Evolutionary conservation across 1,140 invertebrate genomes (phyloP), one percentile per base, ranked within the genome.

Genomic region (Harpegnathos saltator): DNA sequence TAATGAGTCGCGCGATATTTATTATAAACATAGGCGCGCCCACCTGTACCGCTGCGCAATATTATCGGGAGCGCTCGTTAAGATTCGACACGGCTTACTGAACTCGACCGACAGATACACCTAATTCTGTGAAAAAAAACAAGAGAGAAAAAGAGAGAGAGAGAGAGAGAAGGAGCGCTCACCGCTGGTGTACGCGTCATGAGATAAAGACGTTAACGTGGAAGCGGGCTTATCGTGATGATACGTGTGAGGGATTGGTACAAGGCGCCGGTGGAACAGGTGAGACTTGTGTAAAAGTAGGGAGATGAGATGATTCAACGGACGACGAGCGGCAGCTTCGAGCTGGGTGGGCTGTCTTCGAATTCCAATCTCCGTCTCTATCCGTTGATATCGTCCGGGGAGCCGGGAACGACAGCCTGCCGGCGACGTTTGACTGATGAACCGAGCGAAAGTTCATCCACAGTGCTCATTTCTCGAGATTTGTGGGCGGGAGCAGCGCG

Each of bases 171-270:
- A 9, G 3, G 38, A 44, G 38, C 11, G 11, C 11, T 44, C 11
- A 63, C n/a, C 1, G 19, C 26, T 66, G 44, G 52, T 77, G 44
- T 65, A 77, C 54, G n/a, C n/a, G 44, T 66, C 19, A 14, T 17
- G 66, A 77, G 66, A 77, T 77, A 22, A 77, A 54, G 26, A 77
- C 66, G 62, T 66, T 77, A 77, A 77, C 66, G 52, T 14, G 1
- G 15, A 24, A 9, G 52, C 66, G 22, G 48, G 54, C 22, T 38
- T 77, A 66, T 24, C 48, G 15, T 77, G 22, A 66, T 44, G 38
- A 44, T 44, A 9, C 38, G 19, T 17, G 48, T 65, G 29, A 77
- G 54, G n/a, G 12, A 75, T 63, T 26, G 22, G 22, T 38, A 26
- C 26, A 52, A 66, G 50, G 54, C n/a, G 29, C 26, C 52, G 44